These are phyloP conservation scores for Charadrius vociferus DNA, from an alignment of 2,113 vertebrate genomes.

Conservation along the genomic window DNA sequence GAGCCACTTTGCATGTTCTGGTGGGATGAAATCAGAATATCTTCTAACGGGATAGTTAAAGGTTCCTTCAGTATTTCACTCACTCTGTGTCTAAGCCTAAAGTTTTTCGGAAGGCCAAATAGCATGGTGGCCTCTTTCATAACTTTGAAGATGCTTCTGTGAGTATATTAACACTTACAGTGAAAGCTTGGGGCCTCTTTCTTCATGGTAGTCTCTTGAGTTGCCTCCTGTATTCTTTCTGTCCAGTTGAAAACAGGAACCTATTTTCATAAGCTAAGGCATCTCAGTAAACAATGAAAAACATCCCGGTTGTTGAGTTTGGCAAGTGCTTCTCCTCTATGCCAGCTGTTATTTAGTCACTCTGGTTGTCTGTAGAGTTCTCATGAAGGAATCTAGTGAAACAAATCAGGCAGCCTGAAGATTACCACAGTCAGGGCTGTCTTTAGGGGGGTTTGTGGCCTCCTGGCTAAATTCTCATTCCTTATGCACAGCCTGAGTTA, in stretches of 20 bases:
- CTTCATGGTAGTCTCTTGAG: neutral
- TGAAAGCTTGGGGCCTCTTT: neutral
- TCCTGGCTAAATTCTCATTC: neutral
- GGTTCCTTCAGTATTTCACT: neutral
- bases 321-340: neutral
- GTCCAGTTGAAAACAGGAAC: neutral
- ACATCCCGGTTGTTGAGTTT: neutral
- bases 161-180: neutral
- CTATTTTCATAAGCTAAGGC: neutral
- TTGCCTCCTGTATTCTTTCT: neutral
- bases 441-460: neutral
- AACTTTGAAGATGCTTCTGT: neutral
- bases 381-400: neutral
- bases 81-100: neutral
- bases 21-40: neutral
- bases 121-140: neutral
- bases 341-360: constrained; percentile 12
- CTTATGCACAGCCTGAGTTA: neutral
- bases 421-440: neutral
- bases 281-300: neutral
- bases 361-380: neutral
- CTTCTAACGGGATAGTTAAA: neutral
- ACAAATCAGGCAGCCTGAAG: constrained; percentile 25
- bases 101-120: neutral
- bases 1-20: neutral